Base-by-base conservation (phyloP, 2,113 vertebrate species). In the Paraplagusia blochii region DNA sequence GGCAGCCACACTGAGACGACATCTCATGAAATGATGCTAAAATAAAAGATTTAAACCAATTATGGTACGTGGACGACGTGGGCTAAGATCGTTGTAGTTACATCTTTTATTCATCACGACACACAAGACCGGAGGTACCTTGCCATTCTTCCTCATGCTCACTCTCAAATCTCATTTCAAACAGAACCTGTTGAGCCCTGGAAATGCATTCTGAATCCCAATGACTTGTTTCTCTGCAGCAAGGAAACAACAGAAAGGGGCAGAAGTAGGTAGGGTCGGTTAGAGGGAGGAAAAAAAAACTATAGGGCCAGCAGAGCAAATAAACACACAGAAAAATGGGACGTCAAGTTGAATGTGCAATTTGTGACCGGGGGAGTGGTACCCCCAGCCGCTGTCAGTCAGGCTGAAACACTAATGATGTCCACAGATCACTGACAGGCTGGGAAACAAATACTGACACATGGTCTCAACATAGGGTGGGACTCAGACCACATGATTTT, bases 31-130 rank as follows among this genome's bases (percentile, higher is more conserved):
- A 69, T 69, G 66, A 72, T 82, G 65, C 62, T 72, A 80, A 82
- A 88, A 86, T 80, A 88, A 77, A 77, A 70, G 58, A 83, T 85
- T 63, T 70, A 48, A 88, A 76, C 80, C 84, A 87, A 89, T 88
- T 85, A 86, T 66, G 57, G 79, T 66, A 55, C 74, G 77, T 82
- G 82, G 81, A 88, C 88, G 86, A 84, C 88, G 82, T 29, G 3
- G 22, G 22, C 82, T 78, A 75, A 76, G 69, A 72, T 11, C 44
- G 63, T 58, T n/a, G 56, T 58, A 42, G 63, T 47, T 57, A 66
- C 76, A 91, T 89, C 80, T 89, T 89, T 90, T 89, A 89, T 91
- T 90, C 88, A 91, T 88, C 71, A 72, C 58, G 77, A 73, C 35
- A 45, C 72, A 15, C 68, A 66, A 70, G 45, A 69, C 67, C 78